A percentile compares a stretch with the other conserved stretches of the same genome.
Evolutionary conservation across 2,113 vertebrate species (phyloP).

Genomic region (Esox niger): DNA sequence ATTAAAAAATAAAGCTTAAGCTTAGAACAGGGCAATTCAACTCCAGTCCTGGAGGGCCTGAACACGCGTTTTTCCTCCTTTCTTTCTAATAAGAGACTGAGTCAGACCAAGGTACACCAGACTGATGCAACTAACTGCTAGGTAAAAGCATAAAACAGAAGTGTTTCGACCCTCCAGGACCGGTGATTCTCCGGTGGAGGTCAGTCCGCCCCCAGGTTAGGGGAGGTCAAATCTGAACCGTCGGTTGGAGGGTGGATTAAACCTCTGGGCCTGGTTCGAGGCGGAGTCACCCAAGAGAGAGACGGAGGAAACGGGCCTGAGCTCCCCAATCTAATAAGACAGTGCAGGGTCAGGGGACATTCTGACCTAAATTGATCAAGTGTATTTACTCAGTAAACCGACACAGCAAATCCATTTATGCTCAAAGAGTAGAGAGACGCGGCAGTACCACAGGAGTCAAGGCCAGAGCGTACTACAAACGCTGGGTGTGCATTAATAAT

Average conservation of each 20-base stretch:
- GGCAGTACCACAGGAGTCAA: slow-evolving; percentile 7
- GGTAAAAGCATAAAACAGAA: too few species aligned
- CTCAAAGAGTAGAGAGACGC: slow-evolving; percentile 20
- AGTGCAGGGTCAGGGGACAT: not conserved
- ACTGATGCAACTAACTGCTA: too few species aligned
- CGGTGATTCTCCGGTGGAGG: slow-evolving; percentile 28
- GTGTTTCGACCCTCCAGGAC: too few species aligned
- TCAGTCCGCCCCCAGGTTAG: slow-evolving; percentile 17
- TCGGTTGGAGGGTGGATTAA: slow-evolving; percentile 20
- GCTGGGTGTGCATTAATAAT: slow-evolving; percentile 36
- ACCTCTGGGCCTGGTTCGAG: slow-evolving; percentile 20
- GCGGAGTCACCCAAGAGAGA: slow-evolving; percentile 49
- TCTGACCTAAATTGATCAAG: not conserved
- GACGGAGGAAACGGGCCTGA: slow-evolving; percentile 49
- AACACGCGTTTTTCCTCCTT: not conserved
- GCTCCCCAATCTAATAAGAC: slow-evolving; percentile 60
- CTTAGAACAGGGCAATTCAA: not conserved
- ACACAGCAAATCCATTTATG: slow-evolving; percentile 19
- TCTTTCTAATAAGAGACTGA: too few species aligned
- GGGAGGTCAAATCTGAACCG: slow-evolving; percentile 4
- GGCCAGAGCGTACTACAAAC: slow-evolving; percentile 29
- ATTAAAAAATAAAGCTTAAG: slow-evolving; percentile 42
- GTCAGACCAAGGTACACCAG: too few species aligned
- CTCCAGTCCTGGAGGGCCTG: not conserved
- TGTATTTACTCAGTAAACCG: slow-evolving; percentile 1